phyloP scores from a whole-genome alignment of 2,888 invertebrate genomes.

The Meteorus cinctellus region DNA sequence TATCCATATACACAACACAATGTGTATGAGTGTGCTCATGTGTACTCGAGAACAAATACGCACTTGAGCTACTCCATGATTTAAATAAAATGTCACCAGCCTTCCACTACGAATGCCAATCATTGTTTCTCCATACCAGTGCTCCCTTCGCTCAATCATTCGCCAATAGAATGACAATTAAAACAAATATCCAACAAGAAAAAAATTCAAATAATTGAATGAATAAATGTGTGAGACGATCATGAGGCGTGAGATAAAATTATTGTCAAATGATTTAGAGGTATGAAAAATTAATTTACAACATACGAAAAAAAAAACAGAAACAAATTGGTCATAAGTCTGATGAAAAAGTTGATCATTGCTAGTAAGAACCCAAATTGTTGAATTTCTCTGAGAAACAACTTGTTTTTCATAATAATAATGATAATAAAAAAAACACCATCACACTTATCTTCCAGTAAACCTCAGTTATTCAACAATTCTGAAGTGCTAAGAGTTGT shows the following conservation, averaged over 20 bases:
- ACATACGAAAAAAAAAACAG: too few relatives aligned
- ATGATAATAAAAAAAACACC: too few relatives aligned
- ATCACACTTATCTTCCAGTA: too few relatives aligned
- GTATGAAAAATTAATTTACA: too few relatives aligned
- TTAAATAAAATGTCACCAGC: conserved; percentile 66
- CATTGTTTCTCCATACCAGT: conserved; percentile 56
- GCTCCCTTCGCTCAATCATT: conserved; percentile 38
- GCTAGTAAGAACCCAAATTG: too few relatives aligned
- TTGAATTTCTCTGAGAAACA: too few relatives aligned
- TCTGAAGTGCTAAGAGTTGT: too few relatives aligned
- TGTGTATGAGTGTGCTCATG: not conserved
- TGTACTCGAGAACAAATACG: conserved; percentile 14
- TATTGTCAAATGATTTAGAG: too few relatives aligned
- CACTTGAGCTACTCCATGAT: conserved; percentile 61
- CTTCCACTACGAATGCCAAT: conserved; percentile 57
- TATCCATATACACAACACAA: conserved; percentile 13
- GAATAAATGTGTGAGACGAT: not conserved
- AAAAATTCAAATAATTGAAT: conserved; percentile 13
- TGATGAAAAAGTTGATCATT: not conserved
- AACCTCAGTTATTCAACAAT: too few relatives aligned
- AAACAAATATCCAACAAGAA: not conserved
- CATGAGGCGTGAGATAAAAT: not conserved
- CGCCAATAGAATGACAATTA: not conserved
- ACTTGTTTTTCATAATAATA: too few relatives aligned
- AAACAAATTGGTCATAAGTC: not conserved